Conservation (phyloP, 2,797 vertebrate genomes). For the Chaetophractus vellerosus region DNA sequence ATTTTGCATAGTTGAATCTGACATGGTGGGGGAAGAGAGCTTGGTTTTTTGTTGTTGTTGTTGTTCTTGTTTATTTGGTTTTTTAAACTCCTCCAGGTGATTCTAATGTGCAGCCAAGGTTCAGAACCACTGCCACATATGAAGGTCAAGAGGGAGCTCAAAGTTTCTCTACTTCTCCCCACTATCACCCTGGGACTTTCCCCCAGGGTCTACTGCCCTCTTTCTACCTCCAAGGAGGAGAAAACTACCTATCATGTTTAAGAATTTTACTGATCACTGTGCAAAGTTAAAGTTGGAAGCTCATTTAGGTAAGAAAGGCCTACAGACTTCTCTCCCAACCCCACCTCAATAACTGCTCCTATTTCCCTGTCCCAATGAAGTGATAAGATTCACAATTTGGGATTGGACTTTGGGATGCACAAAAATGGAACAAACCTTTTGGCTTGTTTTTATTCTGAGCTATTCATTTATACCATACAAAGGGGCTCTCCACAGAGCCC, state of each 20-base stretch:
- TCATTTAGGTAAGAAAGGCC: not conserved
- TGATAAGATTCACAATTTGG: not conserved
- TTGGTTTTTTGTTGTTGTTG: not conserved
- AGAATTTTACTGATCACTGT: constrained; percentile 3
- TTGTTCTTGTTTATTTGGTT: too few relatives aligned
- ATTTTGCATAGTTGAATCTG: not conserved
- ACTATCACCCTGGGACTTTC: too few relatives aligned
- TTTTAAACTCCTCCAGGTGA: not conserved
- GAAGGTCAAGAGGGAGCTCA: not conserved
- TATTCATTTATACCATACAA: not conserved
- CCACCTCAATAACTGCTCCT: constrained; percentile 14
- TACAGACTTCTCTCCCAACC: not conserved
- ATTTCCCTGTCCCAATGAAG: not conserved
- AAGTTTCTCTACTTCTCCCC: not conserved
- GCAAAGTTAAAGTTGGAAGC: constrained; percentile 21
- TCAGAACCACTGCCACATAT: not conserved
- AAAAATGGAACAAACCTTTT: constrained; percentile 44
- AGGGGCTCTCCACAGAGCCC: not conserved
- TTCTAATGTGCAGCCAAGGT: not conserved
- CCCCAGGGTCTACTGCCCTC: too few relatives aligned
- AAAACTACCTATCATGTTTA: not conserved
- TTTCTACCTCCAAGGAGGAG: not conserved
- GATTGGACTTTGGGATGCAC: not conserved
- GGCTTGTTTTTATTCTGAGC: constrained; percentile 26
- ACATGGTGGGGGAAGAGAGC: not conserved